Percentiles rank a stretch among this genome's conserved stretches.
Conservation (phyloP, 2,797 vertebrate species). For the Vireo griseus region DNA sequence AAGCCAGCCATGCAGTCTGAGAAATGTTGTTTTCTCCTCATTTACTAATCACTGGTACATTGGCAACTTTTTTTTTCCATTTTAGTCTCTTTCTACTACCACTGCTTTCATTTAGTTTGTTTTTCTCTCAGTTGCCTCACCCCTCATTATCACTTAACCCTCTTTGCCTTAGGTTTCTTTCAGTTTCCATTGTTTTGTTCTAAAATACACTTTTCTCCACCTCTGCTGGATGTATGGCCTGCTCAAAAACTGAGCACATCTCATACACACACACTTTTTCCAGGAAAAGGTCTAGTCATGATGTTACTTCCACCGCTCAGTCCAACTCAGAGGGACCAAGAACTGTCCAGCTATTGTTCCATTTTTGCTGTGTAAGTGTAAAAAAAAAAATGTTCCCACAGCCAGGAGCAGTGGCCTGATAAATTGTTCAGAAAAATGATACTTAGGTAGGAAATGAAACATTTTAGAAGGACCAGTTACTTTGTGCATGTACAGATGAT, state of each 20-base stretch:
- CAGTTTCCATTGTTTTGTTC: neutral
- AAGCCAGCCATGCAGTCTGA: fast-evolving
- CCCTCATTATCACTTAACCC: neutral
- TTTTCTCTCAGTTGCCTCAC: neutral
- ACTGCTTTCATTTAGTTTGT: neutral
- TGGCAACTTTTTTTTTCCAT: neutral
- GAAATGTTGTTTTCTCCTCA: neutral
- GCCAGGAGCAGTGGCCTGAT: neutral
- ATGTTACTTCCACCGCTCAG: neutral
- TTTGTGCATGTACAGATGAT: neutral
- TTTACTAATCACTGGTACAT: neutral
- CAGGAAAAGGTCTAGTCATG: neutral
- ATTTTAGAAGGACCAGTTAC: neutral
- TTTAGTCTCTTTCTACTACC: neutral
- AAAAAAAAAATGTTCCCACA: neutral
- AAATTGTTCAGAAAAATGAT: neutral
- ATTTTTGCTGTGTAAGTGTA: neutral
- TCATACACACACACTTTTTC: neutral
- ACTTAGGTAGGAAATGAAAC: neutral
- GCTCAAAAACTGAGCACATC: neutral
- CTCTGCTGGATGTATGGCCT: neutral
- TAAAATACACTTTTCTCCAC: neutral
- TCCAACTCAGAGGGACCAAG: neutral
- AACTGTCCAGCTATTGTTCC: neutral
- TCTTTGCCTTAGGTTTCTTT: neutral